phyloP scores from a whole-genome alignment of 2,113 vertebrate genomes.

The Mesitornis unicolor region DNA sequence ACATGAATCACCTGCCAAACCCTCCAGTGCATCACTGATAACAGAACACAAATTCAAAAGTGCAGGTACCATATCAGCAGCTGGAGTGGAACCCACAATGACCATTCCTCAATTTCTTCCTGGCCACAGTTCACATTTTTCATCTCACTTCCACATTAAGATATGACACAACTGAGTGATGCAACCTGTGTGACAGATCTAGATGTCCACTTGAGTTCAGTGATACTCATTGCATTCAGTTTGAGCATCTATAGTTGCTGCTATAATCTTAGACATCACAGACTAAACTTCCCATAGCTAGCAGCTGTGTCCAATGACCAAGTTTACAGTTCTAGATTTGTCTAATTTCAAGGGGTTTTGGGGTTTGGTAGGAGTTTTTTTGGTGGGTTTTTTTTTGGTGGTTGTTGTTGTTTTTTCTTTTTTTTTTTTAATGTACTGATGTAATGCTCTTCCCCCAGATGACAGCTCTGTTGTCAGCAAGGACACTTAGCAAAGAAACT shows the following conservation, averaged over 20 bases:
- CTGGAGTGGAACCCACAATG: not conserved
- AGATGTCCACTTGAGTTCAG: not conserved
- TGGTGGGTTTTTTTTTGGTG: not conserved
- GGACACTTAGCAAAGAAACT: not conserved
- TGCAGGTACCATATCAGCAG: not conserved
- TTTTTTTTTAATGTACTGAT: not conserved
- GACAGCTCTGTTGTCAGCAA: not conserved
- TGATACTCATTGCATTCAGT: not conserved
- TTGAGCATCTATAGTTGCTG: not conserved
- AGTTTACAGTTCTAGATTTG: not conserved
- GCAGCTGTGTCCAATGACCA: not conserved
- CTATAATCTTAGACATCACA: not conserved
- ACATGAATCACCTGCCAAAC: constrained; percentile 23
- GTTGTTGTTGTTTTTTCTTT: too few relatives aligned
- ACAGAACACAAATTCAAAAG: not conserved
- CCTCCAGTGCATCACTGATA: not conserved
- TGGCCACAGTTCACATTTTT: fast-evolving
- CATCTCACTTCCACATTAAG: not conserved
- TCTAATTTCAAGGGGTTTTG: not conserved
- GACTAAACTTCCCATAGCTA: not conserved
- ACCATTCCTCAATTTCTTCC: not conserved
- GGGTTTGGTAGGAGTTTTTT: too few relatives aligned
- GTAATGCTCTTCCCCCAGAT: not conserved
- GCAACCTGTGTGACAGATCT: not conserved
- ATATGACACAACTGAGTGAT: not conserved